Evolutionary conservation across 2,888 invertebrate genomes (phyloP), one percentile per base, ranked within the genome.

Genomic region (Heliothis peltigera): DNA sequence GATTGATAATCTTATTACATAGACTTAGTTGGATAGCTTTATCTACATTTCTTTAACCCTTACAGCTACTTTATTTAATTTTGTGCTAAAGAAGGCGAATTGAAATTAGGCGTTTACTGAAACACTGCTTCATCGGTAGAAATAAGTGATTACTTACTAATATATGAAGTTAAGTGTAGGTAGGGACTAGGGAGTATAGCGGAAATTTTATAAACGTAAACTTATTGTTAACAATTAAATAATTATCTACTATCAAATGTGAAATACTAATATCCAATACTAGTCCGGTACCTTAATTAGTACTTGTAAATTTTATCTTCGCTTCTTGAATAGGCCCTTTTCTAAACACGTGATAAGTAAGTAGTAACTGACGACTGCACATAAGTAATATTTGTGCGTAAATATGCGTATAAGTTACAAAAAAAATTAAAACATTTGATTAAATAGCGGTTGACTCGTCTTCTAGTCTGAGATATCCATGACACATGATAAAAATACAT

Each of bases 1-100:
- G 61, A 65, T 56, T 70, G 65, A 72, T 69, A 72, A 61, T n/a
- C n/a, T n/a, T n/a, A n/a, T n/a, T n/a, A n/a, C 52, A 43, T 55
- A 54, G 52, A 32, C n/a, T n/a, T n/a, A n/a, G n/a, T 58, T 59
- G 44, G 56, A 57, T 43, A 55, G 47, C 32, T 65, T 15, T 32
- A 32, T 32, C 10, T 28, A 28, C 10, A 28, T 28, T 32, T 32
- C 32, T 3, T 8, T 32, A 32, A 32, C n/a, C n/a, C n/a, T n/a
- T n/a, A 8, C 32, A 3, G 8, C 12, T 32, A 8, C 2, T 32
- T 32, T 32, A 32, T 32, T 32, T 32, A 32, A 32, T 32, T 12
- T 32, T 32, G 10, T 32, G 10, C 32, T 32, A 32, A 32, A 32
- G 32, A 12, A 8, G 32, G 32, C 12, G 6, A 6, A 4, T 32